Evolutionary conservation across 2,888 invertebrate species (phyloP), one percentile per base, ranked within the genome.

Genomic region (Cactoblastis cactorum): DNA sequence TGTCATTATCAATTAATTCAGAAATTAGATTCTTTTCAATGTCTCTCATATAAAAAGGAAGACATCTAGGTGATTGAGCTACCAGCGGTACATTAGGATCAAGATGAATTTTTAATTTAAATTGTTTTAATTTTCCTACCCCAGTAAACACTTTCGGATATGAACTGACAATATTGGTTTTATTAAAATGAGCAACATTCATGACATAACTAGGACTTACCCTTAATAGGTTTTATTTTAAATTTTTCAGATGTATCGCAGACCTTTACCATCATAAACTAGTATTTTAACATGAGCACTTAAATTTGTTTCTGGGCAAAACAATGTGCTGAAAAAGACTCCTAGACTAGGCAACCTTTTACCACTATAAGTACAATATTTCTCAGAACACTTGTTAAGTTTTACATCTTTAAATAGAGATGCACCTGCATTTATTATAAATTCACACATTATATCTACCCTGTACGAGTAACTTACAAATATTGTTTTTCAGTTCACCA

Each of bases 1-100:
- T 56, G 43, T 56, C 55, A 53, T 43, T 18, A 17, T 51, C 49
- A 11, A 55, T 32, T 6, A 55, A 17, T n/a, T 55, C 52, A n/a
- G 37, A 33, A 1, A 56, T 50, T 12, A 56, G 28, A 6, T 35
- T 43, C 38, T 49, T 12, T 35, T 56, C 52, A 17, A 50, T 32
- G 9, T 48, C 49, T 41, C 56, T 50, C 6, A 53, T n/a, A 28
- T 53, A 45, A 46, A 53, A 56, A 11, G 53, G 56, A 32, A 32
- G 43, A 8, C 53, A 35, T 45, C 53, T 24, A n/a, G 49, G 17
- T 1, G 53, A 49, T 49, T 56, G 56, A 0, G 53, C 56, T 14
- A 53, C 35, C 6, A 56, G 33, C 11, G 9, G 24, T 12, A 53
- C 46, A 17, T 45, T 51, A 38, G 38, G 38, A 34, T 55, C 51